A percentile compares a stretch with the other conserved stretches of the same genome.
These are phyloP conservation scores for Zele albiditarsus DNA, from an alignment of 2,888 invertebrate species.

Conservation along the genomic window DNA sequence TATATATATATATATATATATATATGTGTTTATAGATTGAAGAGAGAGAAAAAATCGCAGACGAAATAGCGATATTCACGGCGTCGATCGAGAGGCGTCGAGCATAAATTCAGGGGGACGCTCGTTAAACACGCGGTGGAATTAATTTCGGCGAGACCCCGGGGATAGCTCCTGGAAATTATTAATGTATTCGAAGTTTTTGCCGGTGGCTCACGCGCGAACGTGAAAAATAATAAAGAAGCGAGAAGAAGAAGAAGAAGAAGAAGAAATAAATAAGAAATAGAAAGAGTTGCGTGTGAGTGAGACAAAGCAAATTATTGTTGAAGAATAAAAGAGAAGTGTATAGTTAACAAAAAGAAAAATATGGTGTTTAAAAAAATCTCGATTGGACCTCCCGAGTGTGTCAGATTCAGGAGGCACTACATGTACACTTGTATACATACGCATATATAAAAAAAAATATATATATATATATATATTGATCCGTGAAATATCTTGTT, in stretches of 20 bases:
- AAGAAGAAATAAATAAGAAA: constrained; percentile 2
- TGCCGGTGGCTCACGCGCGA: constrained; percentile 55
- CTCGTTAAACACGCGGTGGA: constrained; percentile 44
- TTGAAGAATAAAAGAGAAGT: constrained; percentile 1
- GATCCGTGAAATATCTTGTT: constrained; percentile 71
- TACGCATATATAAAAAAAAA: neutral
- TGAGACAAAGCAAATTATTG: neutral
- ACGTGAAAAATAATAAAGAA: constrained; percentile 52
- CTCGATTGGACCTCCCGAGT: constrained; percentile 63
- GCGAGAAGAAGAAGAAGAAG: neutral
- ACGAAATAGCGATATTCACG: constrained; percentile 31
- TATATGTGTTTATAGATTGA: constrained; percentile 8
- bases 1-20: neutral
- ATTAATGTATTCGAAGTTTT: constrained; percentile 69
- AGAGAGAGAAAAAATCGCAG: constrained; percentile 32
- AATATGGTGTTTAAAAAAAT: constrained; percentile 16
- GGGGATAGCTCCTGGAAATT: constrained; percentile 60
- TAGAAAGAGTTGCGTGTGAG: neutral
- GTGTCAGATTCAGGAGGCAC: constrained; percentile 59
- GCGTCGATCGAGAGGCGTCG: constrained; percentile 43
- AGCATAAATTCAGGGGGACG: constrained; percentile 43
- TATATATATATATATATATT: constrained; percentile 43
- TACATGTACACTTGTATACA: constrained; percentile 48
- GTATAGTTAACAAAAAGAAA: neutral
- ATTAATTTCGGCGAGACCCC: constrained; percentile 51